Percentiles rank a stretch among this genome's conserved stretches.
Evolutionary conservation across 2,888 invertebrate genomes (phyloP).

Genomic region (Mythimna albipuncta): DNA sequence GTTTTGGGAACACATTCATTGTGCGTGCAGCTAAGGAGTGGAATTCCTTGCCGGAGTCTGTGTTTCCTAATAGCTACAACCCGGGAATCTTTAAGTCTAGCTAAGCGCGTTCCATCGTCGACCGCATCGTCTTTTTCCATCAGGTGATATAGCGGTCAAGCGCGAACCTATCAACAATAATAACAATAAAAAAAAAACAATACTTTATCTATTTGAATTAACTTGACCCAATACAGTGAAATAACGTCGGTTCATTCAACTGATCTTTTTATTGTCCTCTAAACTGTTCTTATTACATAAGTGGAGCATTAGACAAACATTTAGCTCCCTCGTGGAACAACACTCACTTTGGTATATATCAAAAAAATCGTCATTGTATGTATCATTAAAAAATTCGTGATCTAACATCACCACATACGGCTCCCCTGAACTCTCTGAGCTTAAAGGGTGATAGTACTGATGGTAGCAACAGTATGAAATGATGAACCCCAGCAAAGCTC

Average conservation of each 20-base stretch:
- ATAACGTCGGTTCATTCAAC: slow-evolving; percentile 30
- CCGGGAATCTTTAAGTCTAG: too few species aligned
- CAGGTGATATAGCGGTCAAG: too few species aligned
- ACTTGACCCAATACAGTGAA: slow-evolving; percentile 12
- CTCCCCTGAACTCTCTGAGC: slow-evolving; percentile 65
- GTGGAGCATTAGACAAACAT: slow-evolving; percentile 50
- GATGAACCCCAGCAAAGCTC: slow-evolving; percentile 92
- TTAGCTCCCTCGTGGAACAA: slow-evolving; percentile 58
- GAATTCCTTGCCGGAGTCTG: too few species aligned
- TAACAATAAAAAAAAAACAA: too few species aligned
- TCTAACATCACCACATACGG: slow-evolving; percentile 61
- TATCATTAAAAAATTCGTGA: slow-evolving; percentile 34
- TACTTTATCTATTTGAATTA: not conserved
- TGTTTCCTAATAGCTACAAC: too few species aligned
- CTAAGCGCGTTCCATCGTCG: too few species aligned
- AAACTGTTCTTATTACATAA: slow-evolving; percentile 53
- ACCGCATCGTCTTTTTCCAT: too few species aligned
- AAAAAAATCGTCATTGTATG: slow-evolving; percentile 7
- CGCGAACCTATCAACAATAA: too few species aligned
- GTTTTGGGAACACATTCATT: too few species aligned
- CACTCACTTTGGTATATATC: slow-evolving; percentile 52
- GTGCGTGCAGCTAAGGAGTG: too few species aligned
- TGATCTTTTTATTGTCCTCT: slow-evolving; percentile 49
- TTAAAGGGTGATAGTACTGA: slow-evolving; percentile 92
- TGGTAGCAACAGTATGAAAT: slow-evolving; percentile 92